phyloP scores from a whole-genome alignment of 2,797 vertebrate species.

The Crossoptilon crossoptilon region DNA sequence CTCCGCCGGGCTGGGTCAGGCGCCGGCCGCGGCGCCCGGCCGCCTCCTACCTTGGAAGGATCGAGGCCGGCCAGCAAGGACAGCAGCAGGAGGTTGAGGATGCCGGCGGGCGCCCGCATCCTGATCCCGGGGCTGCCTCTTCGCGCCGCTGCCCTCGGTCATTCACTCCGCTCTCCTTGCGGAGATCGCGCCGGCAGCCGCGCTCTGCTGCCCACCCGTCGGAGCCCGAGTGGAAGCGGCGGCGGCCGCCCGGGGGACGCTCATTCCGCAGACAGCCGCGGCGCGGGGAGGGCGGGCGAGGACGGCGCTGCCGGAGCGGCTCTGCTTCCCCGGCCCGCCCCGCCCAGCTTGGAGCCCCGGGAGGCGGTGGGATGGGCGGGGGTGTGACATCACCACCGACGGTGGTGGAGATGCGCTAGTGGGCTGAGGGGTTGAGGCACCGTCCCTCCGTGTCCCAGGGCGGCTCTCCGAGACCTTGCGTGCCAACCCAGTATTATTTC shows the following conservation, averaged over 20 bases:
- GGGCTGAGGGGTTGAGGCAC: neutral
- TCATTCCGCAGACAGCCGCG: conserved; percentile 79
- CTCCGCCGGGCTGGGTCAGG: too few relatives aligned
- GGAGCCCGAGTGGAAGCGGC: conserved; percentile 69
- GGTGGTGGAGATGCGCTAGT: neutral
- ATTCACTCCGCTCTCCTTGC: conserved; percentile 77
- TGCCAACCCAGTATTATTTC: too few relatives aligned
- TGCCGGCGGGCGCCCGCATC: conserved; percentile 87
- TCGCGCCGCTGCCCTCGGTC: conserved; percentile 27
- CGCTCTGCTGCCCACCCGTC: conserved; percentile 71
- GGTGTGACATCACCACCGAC: neutral
- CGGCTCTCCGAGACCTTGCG: neutral
- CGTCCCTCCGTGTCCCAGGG: neutral
- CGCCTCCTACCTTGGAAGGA: conserved; percentile 90
- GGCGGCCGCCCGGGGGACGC: conserved; percentile 59
- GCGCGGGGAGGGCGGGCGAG: conserved; percentile 49
- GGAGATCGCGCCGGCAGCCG: conserved; percentile 73
- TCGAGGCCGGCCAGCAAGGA: conserved; percentile 88
- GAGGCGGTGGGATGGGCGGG: neutral
- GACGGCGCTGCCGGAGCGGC: conserved; percentile 65
- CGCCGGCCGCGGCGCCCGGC: too few relatives aligned
- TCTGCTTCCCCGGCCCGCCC: neutral
- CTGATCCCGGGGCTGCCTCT: conserved; percentile 77
- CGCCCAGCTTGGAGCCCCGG: neutral
- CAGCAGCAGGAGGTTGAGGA: conserved; percentile 87